Conservation (phyloP, 2,113 vertebrate genomes). For the Polyodon spathula region DNA sequence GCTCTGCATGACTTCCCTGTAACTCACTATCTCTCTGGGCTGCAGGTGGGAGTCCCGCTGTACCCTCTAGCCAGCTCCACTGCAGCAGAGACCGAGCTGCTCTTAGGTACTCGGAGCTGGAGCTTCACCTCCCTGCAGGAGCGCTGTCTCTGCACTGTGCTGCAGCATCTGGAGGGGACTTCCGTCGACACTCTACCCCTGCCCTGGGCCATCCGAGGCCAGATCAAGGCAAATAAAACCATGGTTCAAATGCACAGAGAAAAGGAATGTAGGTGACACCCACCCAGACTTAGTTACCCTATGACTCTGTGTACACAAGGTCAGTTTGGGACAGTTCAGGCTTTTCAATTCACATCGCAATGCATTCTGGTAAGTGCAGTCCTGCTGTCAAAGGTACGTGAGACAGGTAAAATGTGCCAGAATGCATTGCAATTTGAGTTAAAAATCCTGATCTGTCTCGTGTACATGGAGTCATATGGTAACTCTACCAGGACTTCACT, state of each 20-base stretch:
- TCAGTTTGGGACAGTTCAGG: no score
- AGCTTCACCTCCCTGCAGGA: constrained; percentile 21
- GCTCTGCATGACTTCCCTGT: neutral
- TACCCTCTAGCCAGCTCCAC: constrained; percentile 28
- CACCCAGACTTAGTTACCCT: neutral
- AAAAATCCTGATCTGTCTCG: no score
- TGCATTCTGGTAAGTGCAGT: no score
- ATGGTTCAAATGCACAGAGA: neutral
- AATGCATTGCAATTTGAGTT: no score
- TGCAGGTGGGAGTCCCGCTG: constrained; percentile 18
- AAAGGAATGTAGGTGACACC: neutral
- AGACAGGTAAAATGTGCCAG: no score
- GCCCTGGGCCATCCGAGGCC: constrained; percentile 12
- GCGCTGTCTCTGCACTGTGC: constrained; percentile 22
- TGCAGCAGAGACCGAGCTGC: constrained; percentile 26
- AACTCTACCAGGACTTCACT: no score
- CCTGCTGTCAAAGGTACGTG: no score
- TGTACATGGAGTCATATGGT: no score
- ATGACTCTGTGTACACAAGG: no score
- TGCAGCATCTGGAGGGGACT: constrained; percentile 5
- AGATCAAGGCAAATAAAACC: constrained; percentile 9
- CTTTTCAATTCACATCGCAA: no score
- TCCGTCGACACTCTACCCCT: constrained; percentile 16
- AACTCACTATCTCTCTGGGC: neutral
- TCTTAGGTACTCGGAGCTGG: constrained; percentile 19